A percentile compares a stretch with the other conserved stretches of the same genome.
Evolutionary conservation across 2,888 invertebrate genomes (phyloP).

Genomic region (Mythimna impura): DNA sequence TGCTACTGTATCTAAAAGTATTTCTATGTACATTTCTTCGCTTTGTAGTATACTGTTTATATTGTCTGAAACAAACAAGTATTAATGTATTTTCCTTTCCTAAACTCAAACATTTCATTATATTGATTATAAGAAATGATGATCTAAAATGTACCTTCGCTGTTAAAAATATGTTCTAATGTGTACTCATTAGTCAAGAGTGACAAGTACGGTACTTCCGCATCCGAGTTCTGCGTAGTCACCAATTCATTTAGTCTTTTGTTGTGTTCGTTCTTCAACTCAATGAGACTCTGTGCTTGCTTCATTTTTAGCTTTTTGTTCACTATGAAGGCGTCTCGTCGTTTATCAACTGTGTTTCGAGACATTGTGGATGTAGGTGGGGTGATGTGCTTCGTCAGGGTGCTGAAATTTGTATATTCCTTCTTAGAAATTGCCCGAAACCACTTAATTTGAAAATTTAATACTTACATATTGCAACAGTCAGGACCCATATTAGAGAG

Average conservation of each 20-base stretch:
- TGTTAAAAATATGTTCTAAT: constrained; percentile 82
- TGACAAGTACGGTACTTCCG: constrained; percentile 85
- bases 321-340: constrained; percentile 84
- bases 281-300: constrained; percentile 82
- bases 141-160: constrained; percentile 76
- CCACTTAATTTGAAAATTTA: neutral
- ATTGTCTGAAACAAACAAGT: constrained; percentile 81
- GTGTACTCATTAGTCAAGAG: constrained; percentile 82
- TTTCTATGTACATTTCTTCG: constrained; percentile 92
- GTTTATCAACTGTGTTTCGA: constrained; percentile 77
- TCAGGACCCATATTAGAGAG: no score
- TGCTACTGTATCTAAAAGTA: constrained; percentile 91
- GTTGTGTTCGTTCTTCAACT: constrained; percentile 81
- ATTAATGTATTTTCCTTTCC: no score
- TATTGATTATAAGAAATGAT: neutral
- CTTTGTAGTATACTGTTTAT: constrained; percentile 92
- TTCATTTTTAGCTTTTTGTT: constrained; percentile 84
- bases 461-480: no score
- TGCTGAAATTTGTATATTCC: constrained; percentile 81
- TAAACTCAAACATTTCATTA: no score
- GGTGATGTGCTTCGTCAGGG: constrained; percentile 93
- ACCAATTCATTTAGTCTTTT: constrained; percentile 77
- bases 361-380: constrained; percentile 88
- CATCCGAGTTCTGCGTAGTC: constrained; percentile 83
- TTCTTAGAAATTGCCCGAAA: neutral